Conservation (phyloP, 2,888 invertebrate species). For the Stenichneumon culpator region DNA sequence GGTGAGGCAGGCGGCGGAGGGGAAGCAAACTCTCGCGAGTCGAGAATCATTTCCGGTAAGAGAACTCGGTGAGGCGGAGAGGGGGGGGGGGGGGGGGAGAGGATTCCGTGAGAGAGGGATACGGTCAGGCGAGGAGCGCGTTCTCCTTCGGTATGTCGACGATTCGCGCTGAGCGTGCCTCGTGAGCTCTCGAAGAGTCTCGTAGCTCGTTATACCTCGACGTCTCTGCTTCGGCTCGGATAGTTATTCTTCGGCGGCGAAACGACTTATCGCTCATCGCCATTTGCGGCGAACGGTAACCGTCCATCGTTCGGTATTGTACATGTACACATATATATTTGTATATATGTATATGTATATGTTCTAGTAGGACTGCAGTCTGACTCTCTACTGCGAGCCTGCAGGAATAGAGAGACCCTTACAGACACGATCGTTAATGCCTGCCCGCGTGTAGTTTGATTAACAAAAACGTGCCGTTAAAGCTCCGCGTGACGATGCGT, state of each 20-base stretch:
- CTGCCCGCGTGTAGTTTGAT: not conserved
- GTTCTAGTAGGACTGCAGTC: no score
- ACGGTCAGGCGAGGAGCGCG: conserved; percentile 16
- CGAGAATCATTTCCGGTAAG: conserved; percentile 59
- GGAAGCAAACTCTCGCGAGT: conserved; percentile 31
- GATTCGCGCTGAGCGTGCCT: conserved; percentile 15
- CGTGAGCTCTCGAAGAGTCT: conserved; percentile 32
- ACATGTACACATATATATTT: not conserved
- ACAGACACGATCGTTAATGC: conserved; percentile 20
- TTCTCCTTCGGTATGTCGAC: conserved; percentile 52
- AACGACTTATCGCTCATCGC: conserved; percentile 44
- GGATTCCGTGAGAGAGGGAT: conserved; percentile 31
- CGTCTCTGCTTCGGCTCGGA: not conserved
- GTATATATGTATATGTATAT: not conserved
- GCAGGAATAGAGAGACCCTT: not conserved
- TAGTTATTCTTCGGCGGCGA: conserved; percentile 2
- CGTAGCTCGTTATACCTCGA: conserved; percentile 24
- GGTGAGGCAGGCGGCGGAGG: not conserved
- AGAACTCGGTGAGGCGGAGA: not conserved
- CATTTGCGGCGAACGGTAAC: conserved; percentile 45
- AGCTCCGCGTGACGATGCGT: conserved; percentile 28
- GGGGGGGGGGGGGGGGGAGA: not conserved
- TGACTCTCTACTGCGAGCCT: no score
- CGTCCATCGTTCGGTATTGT: conserved; percentile 12
- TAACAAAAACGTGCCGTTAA: conserved; percentile 35